Evolutionary conservation across 1,140 invertebrate species (phyloP), one percentile per base, ranked within the genome.

Genomic region (Drosophila elegans): DNA sequence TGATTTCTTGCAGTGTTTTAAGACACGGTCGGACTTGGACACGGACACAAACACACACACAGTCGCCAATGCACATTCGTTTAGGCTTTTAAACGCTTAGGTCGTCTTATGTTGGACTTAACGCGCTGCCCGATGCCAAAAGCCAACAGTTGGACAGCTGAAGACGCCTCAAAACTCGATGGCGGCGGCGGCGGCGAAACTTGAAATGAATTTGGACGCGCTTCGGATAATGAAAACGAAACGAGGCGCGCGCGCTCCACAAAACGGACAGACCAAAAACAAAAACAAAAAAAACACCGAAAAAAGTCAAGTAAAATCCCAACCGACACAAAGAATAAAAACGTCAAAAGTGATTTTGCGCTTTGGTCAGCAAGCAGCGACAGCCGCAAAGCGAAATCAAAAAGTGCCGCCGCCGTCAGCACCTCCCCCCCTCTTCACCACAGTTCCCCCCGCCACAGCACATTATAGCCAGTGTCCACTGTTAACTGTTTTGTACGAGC

Each of bases 41-140:
- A 41, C 72, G 61, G n/a, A 53, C 12, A 63, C 45, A 55, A 27
- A 44, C 41, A 61, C 36, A 36, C 45, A 36, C 45, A 12, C 38
- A 21, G 52, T 74, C 77, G 79, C 68, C 73, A 68, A 66, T 61
- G 77, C 67, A 71, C 85, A 84, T 89, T 84, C 85, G 80, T 89
- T 89, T 89, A 89, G 80, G 85, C 84, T 84, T 89, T 89, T 89
- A 90, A 89, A 78, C 80, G 84, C 84, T 89, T 85, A 89, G 85
- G 84, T 78, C 85, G 85, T 74, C 84, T 89, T 89, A 90, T 89
- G 78, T 80, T 74, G 73, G 84, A 74, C 84, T 88, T 89, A 89
- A 80, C 72, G 80, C 79, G 80, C 79, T 81, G 78, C 74, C 82
- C 78, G 76, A 76, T 56, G 55, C 74, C 68, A 86, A 85, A 81